Base-by-base conservation (phyloP, 2,113 vertebrate genomes). In the Glareola pratincola region DNA sequence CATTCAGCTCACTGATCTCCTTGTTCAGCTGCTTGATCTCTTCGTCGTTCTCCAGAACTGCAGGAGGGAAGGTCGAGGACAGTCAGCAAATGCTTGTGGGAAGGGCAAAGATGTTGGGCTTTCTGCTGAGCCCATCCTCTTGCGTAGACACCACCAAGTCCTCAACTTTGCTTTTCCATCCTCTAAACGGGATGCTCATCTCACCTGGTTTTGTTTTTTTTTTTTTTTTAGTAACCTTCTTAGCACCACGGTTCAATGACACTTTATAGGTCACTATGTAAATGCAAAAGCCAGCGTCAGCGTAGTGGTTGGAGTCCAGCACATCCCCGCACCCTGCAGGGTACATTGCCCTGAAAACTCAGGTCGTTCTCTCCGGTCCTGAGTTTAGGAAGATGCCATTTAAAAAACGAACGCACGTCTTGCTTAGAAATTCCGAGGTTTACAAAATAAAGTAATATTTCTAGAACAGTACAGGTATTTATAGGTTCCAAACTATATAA, bases 1-100 rank as follows among this genome's bases (percentile, higher is more conserved):
- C 99, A 0, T 98, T 99, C 95, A 99, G 98, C 93, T 99, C 99
- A 16, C 98, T 99, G 68, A 99, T 99, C 98, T 99, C 99, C 97
- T 99, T 99, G 98, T 99, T 99, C 90, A 99, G 98, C 97, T 99
- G 99, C 97, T 99, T 99, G 96, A 99, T 99, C 97, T 99, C 99
- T 92, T 99, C 99, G 4, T 99, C 99, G 0, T 99, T 99, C 96
- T 99, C 99, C 85, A 99, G 97, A 94, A 99, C 99, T 99, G 95
- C n/a, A 90, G 69, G 87, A 66, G 54, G 36, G 79, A 97, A 93
- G 84, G 81, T 20, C 17, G 12, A 1, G 1, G 51, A 45, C 27
- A 24, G 34, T 93, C 72, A 90, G 23, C 29, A 64, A 69, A 57
- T 1, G 8, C 68, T 94, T 7, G 4, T 10, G 21, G 48, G 85